Evolutionary conservation across 2,113 vertebrate species (phyloP), one percentile per base, ranked within the genome.

Genomic region (Bombycilla garrulus): DNA sequence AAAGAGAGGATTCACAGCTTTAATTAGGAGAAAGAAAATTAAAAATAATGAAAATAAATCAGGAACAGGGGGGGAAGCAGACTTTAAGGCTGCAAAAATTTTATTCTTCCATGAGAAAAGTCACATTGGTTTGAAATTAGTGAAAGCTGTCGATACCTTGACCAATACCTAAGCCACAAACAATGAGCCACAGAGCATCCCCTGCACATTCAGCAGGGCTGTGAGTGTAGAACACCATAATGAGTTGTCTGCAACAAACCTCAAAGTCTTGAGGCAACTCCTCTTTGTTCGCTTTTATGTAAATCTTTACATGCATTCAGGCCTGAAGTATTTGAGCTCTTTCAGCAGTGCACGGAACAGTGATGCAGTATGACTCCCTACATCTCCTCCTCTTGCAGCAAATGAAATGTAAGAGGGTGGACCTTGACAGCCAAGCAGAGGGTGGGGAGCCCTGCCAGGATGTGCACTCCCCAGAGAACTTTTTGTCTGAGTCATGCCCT

Each of bases 141-240:
- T 45, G 51, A 45, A 79, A 74, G 25, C 5, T 58, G 64, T 23
- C 8, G 4, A 35, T n/a, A 35, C 9, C 38, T 82, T 80, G 25
- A 29, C 12, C 45, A n/a, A 61, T 2, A 79, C 35, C 25, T 72
- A 57, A 76, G 36, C 24, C 48, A 82, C 36, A 36, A 44, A 62
- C 14, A 54, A 19, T 1, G 23, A 67, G n/a, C 12, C 44, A 38
- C 38, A 51, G 69, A 56, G 53, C 16, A 42, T 19, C 44, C 12
- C 42, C 61, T 50, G 33, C 56, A 80, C 69, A 31, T 48, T 40
- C 62, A 66, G 33, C 6, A 23, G 21, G 57, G 29, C 38, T 36
- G 2, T 7, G 36, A 67, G 29, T 2, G 15, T 1, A 53, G 33
- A 64, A 25, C 65, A 50, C 8, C 5, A 1, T 2, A 47, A 35